A percentile compares a stretch with the other conserved stretches of the same genome.
Conservation (phyloP, 2,888 invertebrate genomes). For the Melipona beecheii region DNA sequence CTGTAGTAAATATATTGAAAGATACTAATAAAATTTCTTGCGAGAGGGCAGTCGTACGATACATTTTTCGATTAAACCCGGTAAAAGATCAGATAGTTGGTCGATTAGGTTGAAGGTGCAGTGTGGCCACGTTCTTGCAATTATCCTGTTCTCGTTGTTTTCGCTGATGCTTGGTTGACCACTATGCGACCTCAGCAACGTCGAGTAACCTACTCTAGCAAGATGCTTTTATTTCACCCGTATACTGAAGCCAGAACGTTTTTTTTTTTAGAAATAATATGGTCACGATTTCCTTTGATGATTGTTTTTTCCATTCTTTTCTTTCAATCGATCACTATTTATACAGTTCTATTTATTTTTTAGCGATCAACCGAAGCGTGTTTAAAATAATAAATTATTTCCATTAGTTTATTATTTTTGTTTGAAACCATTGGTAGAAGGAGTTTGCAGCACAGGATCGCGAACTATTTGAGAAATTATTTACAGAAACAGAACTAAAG, state of each 20-base stretch:
- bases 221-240: not conserved
- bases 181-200: not conserved
- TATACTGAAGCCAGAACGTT: not conserved
- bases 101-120: conserved; percentile 22
- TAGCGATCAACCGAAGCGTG: not conserved
- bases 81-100: conserved; percentile 9
- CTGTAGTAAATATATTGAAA: not conserved
- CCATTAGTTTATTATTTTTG: too few species aligned
- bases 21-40: not conserved
- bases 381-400: too few species aligned
- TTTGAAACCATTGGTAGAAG: too few species aligned
- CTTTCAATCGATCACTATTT: too few species aligned
- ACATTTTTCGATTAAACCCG: too few species aligned
- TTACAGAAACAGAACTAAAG: too few species aligned
- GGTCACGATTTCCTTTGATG: not conserved
- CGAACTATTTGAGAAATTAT: too few species aligned
- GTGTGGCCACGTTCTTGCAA: conserved; percentile 15
- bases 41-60: not conserved
- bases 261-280: not conserved
- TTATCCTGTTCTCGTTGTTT: conserved; percentile 4
- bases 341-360: not conserved
- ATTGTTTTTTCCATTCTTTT: too few species aligned
- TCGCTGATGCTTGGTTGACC: not conserved
- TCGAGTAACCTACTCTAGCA: not conserved
- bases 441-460: too few species aligned